These are phyloP conservation scores for Rhynchophorus ferrugineus DNA, from an alignment of 1,140 invertebrate species.

Conservation along the genomic window DNA sequence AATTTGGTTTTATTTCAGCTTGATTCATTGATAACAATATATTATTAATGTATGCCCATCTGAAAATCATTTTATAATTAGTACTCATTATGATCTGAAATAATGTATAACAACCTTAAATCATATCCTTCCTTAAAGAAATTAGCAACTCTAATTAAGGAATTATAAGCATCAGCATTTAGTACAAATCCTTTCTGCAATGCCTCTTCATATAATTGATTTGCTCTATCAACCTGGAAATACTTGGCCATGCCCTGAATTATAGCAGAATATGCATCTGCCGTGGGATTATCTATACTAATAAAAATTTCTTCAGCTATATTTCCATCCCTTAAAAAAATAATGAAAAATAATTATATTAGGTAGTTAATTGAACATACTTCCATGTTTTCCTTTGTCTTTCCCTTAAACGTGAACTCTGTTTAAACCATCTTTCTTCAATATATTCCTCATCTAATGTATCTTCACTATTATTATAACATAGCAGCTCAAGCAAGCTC, in stretches of 20 bases:
- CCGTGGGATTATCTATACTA: slow-evolving; percentile 52
- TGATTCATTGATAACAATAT: slow-evolving; percentile 54
- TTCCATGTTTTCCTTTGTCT: slow-evolving; percentile 61
- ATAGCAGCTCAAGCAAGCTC: slow-evolving; percentile 71
- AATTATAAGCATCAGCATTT: slow-evolving; percentile 61
- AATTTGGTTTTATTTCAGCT: slow-evolving; percentile 55
- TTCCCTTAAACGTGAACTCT: slow-evolving; percentile 44
- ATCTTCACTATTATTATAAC: slow-evolving; percentile 71
- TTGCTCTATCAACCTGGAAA: slow-evolving; percentile 55
- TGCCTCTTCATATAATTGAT: slow-evolving; percentile 59
- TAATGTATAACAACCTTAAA: slow-evolving; percentile 29
- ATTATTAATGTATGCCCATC: slow-evolving; percentile 53
- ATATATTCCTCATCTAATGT: slow-evolving; percentile 55
- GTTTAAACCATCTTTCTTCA: slow-evolving; percentile 71
- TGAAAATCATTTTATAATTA: no score
- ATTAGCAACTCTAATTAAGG: slow-evolving; percentile 52
- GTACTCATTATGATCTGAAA: no score
- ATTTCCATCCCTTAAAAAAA: slow-evolving; percentile 50
- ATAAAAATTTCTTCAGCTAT: slow-evolving; percentile 61
- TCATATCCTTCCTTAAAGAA: slow-evolving; percentile 56
- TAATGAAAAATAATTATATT: not conserved
- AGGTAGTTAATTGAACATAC: slow-evolving; percentile 43
- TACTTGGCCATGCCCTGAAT: slow-evolving; percentile 70
- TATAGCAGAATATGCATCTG: slow-evolving; percentile 56
- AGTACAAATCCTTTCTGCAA: slow-evolving; percentile 54